Evolutionary conservation across 2,113 vertebrate genomes (phyloP).

Genomic region (Myrmecophaga tridactyla): DNA sequence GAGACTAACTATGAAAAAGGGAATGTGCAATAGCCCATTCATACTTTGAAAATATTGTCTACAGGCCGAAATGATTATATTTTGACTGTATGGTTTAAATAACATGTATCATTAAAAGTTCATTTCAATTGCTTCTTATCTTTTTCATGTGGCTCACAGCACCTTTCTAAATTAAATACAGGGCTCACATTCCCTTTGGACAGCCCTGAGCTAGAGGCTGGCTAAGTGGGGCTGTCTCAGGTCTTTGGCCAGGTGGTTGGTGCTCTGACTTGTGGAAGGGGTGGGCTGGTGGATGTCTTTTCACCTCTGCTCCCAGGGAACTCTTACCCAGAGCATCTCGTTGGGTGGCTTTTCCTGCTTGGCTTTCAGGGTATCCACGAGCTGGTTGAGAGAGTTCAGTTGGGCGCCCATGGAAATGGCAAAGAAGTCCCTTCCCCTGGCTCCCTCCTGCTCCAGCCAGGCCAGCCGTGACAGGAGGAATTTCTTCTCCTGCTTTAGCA

Average conservation of each 20-base stretch:
- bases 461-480: constrained; percentile 25
- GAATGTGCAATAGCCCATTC: neutral
- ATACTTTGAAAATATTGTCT: neutral
- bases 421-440: neutral
- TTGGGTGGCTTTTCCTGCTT: neutral
- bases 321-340: constrained; percentile 62
- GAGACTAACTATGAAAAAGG: neutral
- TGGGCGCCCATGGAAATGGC: accelerated
- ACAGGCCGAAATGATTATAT: neutral
- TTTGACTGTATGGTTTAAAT: neutral
- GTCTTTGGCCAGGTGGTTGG: no score
- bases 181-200: neutral
- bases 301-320: neutral
- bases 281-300: neutral
- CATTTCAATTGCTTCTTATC: neutral
- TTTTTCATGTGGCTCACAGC: neutral
- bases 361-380: neutral
- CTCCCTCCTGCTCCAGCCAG: neutral
- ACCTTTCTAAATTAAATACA: neutral
- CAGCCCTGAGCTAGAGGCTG: neutral
- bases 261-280: neutral
- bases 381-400: accelerated
- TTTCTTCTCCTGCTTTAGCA: constrained; percentile 19
- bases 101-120: neutral
- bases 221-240: neutral